These are phyloP conservation scores for Elymnias hypermnestra DNA, from an alignment of 1,140 invertebrate species.

Conservation along the genomic window DNA sequence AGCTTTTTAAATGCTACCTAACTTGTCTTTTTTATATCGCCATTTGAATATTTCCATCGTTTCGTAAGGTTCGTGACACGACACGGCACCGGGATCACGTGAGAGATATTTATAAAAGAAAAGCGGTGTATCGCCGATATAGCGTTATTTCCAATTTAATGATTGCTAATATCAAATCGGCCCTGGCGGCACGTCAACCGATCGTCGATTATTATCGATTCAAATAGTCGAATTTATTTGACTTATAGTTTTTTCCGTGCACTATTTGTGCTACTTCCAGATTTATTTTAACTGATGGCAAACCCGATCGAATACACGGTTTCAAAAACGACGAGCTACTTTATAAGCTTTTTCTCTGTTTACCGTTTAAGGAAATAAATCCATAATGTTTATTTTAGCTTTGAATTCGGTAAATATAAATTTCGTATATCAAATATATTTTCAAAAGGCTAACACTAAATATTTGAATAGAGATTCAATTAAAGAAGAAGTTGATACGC, in stretches of 20 bases:
- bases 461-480: no score
- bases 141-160: conserved; percentile 75
- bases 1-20: conserved; percentile 75
- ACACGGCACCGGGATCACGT: conserved; percentile 68
- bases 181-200: conserved; percentile 53
- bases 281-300: not conserved
- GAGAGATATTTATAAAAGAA: conserved; percentile 74
- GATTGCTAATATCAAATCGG: conserved; percentile 69
- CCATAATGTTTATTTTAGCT: no score
- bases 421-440: no score
- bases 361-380: no score
- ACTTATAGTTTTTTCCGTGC: conserved; percentile 24
- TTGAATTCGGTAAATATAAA: no score
- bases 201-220: conserved; percentile 45
- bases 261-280: conserved; percentile 5
- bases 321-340: no score
- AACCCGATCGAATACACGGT: no score
- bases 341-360: no score
- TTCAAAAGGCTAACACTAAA: no score
- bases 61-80: conserved; percentile 66
- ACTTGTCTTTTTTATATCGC: conserved; percentile 74
- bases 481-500: no score
- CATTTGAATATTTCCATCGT: conserved; percentile 73
- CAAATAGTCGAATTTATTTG: conserved; percentile 32
- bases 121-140: conserved; percentile 64